A percentile compares a stretch with the other conserved stretches of the same genome.
Conservation (phyloP, 2,888 invertebrate genomes). For the Penaeus monodon region DNA sequence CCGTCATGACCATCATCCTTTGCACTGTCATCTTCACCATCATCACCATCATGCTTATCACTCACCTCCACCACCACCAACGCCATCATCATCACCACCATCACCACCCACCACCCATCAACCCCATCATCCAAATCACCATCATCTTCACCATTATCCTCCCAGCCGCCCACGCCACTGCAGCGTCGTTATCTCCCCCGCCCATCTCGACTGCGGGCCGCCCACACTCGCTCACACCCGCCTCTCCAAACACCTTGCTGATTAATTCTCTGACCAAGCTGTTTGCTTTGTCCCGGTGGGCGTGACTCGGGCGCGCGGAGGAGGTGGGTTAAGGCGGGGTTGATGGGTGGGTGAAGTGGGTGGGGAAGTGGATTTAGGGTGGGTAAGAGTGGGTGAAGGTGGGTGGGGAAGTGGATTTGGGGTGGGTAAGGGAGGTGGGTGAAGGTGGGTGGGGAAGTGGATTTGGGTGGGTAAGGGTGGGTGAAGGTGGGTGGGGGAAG, state of each 20-base stretch:
- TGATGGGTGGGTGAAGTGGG: not conserved
- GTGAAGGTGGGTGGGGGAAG: not conserved
- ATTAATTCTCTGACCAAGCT: too few relatives aligned
- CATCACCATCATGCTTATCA: slow-evolving; percentile 15
- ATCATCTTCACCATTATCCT: too few relatives aligned
- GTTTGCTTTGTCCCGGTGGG: too few relatives aligned
- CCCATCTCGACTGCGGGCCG: too few relatives aligned
- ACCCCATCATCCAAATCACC: too few relatives aligned
- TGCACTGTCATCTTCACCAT: not conserved
- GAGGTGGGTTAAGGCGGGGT: not conserved
- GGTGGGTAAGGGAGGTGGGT: not conserved
- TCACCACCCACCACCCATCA: too few relatives aligned
- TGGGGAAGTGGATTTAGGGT: not conserved
- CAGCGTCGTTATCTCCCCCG: too few relatives aligned
- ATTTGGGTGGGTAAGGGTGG: not conserved
- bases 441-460: not conserved
- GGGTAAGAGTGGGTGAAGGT: not conserved
- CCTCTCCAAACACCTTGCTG: too few relatives aligned
- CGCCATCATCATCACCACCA: slow-evolving; percentile 5
- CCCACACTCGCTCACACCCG: too few relatives aligned
- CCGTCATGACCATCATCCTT: too few relatives aligned
- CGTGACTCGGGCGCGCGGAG: not conserved
- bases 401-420: not conserved
- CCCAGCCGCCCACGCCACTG: too few relatives aligned
- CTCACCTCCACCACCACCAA: not conserved